Percentiles rank a stretch among this genome's conserved stretches.
Evolutionary conservation across 2,113 vertebrate genomes (phyloP).

Genomic region (Ariopsis seemanni): DNA sequence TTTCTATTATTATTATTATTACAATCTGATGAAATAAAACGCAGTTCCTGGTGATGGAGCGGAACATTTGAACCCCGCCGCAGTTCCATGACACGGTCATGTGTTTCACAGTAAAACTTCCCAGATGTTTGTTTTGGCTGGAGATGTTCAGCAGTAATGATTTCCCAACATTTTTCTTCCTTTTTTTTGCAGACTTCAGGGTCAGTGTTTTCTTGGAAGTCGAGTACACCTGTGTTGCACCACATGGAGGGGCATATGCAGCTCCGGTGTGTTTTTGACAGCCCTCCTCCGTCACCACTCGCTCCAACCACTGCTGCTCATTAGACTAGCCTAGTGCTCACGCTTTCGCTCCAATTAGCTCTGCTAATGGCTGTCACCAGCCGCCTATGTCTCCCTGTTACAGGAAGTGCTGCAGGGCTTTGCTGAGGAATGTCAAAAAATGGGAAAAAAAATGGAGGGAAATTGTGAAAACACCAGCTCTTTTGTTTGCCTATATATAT

Average conservation of each 20-base stretch:
- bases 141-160: neutral
- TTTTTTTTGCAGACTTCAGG: neutral
- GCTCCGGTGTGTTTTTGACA: conserved; percentile 58
- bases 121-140: conserved; percentile 18
- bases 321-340: conserved; percentile 73
- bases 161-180: neutral
- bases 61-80: neutral
- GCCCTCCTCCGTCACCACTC: conserved; percentile 75
- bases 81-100: neutral
- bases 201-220: conserved; percentile 8
- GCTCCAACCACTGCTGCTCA: conserved; percentile 74
- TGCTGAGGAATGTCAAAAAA: conserved; percentile 41
- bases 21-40: neutral
- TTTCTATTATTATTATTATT: neutral
- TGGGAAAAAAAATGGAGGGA: conserved; percentile 48
- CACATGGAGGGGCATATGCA: conserved; percentile 27
- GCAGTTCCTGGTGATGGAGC: neutral
- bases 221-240: conserved; percentile 21
- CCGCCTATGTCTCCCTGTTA: conserved; percentile 71
- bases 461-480: neutral
- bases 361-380: conserved; percentile 72
- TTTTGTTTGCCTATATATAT: neutral
- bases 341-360: conserved; percentile 76
- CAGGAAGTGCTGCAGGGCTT: conserved; percentile 65
- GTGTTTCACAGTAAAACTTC: neutral